Base-by-base conservation (phyloP, 1,140 invertebrate species). In the Idris sp. region DNA sequence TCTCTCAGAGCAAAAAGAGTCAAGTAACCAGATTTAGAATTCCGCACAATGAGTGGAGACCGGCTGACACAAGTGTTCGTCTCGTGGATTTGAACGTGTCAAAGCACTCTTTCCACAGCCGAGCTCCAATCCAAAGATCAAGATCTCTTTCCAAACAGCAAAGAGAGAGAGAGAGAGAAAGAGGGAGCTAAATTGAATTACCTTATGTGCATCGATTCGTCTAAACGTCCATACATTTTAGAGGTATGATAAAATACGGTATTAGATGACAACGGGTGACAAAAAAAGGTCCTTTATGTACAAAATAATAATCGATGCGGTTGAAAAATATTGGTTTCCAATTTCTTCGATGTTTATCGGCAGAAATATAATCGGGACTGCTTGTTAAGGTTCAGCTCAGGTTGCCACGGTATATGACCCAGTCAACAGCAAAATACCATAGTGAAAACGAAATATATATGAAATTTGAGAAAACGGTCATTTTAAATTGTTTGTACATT, bases 141-240 rank as follows among this genome's bases (percentile, higher is more conserved):
- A 44, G 59, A 64, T 64, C 11, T 13, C 11, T 19, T 11, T 13
- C n/a, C n/a, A n/a, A n/a, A n/a, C 18, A 46, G 19, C 16, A 5
- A 25, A 4, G 30, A 11, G 8, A 8, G 30, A 22, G 6, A 2
- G 31, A 16, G 31, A 10, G 10, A 54, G 28, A 7, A 6, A 35
- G 31, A 13, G 6, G 19, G 40, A 49, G 48, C 46, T 54, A 54
- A 51, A 54, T 49, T 58, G 33, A 54, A 65, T 65, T 65, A 65
- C 54, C 61, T 14, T 14, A n/a, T n/a, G 61, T 16, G 28, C 28
- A 30, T 46, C 61, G 44, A 54, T 48, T 65, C 40, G 16, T 38
- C 18, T 26, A 35, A 51, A 33, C 22, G 33, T 41, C 26, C 30
- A 13, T 22, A 11, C 1, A 13, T 15, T 36, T n/a, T 18, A n/a